A percentile compares a stretch with the other conserved stretches of the same genome.
These are phyloP conservation scores for Rhabditoides inermis DNA, from an alignment of 2,888 invertebrate species.

Conservation along the genomic window DNA sequence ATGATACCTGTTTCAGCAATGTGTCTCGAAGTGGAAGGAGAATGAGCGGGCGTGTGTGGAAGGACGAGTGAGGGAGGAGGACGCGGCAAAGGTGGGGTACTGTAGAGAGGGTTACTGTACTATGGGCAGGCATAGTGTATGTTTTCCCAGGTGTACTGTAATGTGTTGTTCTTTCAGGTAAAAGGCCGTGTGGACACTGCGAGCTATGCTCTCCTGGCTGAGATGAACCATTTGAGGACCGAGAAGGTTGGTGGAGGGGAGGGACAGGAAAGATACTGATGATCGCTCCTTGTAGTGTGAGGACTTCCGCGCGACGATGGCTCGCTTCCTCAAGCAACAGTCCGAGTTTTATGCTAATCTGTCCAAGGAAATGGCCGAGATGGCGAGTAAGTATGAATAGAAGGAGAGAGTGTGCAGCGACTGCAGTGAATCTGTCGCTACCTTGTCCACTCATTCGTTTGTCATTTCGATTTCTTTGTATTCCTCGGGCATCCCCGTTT, in stretches of 20 bases:
- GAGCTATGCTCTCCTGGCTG: conserved; percentile 84
- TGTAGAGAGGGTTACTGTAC: neutral
- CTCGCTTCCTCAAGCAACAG: conserved; percentile 76
- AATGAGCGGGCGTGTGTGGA: conserved; percentile 73
- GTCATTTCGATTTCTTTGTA: no score
- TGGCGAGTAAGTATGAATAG: conserved; percentile 29
- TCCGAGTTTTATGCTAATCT: conserved; percentile 78
- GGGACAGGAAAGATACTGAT: neutral
- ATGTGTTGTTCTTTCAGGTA: conserved; percentile 2
- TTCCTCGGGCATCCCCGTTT: no score
- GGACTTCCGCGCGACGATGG: conserved; percentile 78
- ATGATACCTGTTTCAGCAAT: no score
- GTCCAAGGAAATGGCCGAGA: conserved; percentile 32
- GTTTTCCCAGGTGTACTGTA: no score
- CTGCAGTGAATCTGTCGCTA: no score
- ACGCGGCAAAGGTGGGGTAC: conserved; percentile 66
- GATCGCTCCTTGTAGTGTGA: conserved; percentile 60
- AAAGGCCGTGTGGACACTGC: conserved; percentile 73
- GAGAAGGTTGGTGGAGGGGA: conserved; percentile 56
- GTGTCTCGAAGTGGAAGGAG: conserved; percentile 74
- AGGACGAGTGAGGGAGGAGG: conserved; percentile 73
- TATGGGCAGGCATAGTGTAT: conserved; percentile 23
- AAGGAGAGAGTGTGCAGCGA: no score
- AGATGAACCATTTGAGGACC: conserved; percentile 82
- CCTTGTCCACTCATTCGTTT: no score